Base-by-base conservation (phyloP, 2,888 invertebrate genomes). In the Taenaris catops region DNA sequence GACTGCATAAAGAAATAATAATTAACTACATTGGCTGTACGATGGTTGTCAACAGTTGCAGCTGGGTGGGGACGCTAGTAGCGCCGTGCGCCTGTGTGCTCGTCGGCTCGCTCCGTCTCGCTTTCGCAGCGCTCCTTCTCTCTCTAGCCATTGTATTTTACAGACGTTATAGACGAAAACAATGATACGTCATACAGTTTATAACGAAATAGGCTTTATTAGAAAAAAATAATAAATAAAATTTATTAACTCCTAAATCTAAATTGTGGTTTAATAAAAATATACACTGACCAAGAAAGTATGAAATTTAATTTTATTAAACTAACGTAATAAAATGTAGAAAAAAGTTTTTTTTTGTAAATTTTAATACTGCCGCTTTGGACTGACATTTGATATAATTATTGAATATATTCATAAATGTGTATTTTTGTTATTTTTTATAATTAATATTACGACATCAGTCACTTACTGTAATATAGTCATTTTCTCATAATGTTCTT, bases 51-150 rank as follows among this genome's bases (percentile, higher is more conserved):
- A 35, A 55, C 66, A 71, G 72, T 55, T 59, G 59, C 61, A 61
- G 67, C 40, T 63, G 65, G 40, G 49, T 72, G 26, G 71, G 70
- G 33, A 68, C 70, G 25, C 51, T 72, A 41, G 51, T 75, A 40
- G 66, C 79, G 2, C 67, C 70, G 19, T 61, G 72, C 43, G 69
- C 72, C 11, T 72, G 78, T 58, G 68, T 63, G 20, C 54, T 73
- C 61, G 68, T 66, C 42, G 80, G 72, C 46, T 78, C 72, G 31
- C 65, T 76, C 10, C 79, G 79, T 51, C 63, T 76, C 64, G 69
- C 78, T 63, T 71, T 78, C 49, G 65, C 68, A 44, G 65, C 71
- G 39, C 63, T 76, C 33, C 62, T 78, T 23, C 63, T 81, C 57
- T 66, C 73, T 10, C 58, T 79, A 53, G 67, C 74, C 41, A 60